A percentile compares a stretch with the other conserved stretches of the same genome.
Evolutionary conservation across 2,113 vertebrate genomes (phyloP).

Genomic region (Megaceryle torquata): DNA sequence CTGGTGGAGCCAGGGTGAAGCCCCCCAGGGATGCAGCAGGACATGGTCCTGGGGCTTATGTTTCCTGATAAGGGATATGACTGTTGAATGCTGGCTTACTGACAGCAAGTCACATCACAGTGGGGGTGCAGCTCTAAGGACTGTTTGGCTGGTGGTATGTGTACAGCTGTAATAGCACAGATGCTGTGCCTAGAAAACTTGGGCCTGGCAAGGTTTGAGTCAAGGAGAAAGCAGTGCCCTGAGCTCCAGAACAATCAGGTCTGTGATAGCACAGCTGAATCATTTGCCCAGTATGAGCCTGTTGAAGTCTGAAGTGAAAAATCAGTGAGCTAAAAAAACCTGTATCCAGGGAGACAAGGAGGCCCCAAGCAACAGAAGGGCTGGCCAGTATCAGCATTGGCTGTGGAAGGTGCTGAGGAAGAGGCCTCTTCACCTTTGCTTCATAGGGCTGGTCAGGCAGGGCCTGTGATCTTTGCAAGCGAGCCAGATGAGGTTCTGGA

Average conservation of each 20-base stretch:
- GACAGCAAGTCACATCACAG: neutral
- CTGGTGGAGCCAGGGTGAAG: neutral
- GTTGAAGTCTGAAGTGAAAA: slow-evolving; percentile 16
- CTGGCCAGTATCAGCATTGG: neutral
- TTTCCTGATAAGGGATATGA: neutral
- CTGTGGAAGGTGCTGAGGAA: neutral
- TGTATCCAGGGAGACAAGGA: neutral
- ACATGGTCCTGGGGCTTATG: neutral
- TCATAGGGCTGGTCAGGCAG: neutral
- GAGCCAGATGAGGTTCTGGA: neutral
- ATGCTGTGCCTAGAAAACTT: fast-evolving
- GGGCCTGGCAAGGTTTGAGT: neutral
- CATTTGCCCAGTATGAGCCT: neutral
- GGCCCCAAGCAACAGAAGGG: neutral
- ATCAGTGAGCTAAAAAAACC: neutral
- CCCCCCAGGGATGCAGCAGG: neutral
- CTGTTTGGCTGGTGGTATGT: neutral
- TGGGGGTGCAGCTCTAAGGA: neutral
- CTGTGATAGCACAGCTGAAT: neutral
- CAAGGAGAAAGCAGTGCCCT: neutral
- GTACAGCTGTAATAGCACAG: neutral
- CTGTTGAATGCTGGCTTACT: neutral
- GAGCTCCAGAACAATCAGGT: neutral
- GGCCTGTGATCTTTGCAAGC: neutral
- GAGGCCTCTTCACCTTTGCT: neutral